Evolutionary conservation across 2,888 invertebrate genomes (phyloP), one percentile per base, ranked within the genome.

Genomic region (Caenorhabditis becei): DNA sequence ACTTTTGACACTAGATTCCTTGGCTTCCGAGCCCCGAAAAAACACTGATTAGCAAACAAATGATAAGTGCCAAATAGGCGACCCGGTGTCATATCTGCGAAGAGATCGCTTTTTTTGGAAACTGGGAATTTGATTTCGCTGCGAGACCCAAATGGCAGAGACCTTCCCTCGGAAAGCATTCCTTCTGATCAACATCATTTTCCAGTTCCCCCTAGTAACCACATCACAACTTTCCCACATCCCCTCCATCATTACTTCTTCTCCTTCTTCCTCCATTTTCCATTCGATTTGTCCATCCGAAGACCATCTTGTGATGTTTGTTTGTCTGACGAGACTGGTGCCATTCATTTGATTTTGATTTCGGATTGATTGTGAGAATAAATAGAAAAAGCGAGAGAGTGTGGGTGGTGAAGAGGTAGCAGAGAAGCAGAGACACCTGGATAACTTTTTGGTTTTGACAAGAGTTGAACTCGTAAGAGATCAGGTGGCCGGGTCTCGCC

Each of bases 331-430:
- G 18, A 24, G 4, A 32, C 32, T 23, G 24, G 16, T 49, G 26
- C 28, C 44, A 2, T 28, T n/a, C 24, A 8, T 20, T 54, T 54
- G 35, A 47, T 65, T 74, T 74, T 59, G 66, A 65, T 74, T 74
- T 66, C 28, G 59, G 51, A 65, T 61, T 66, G 66, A 62, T 20
- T 41, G 8, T 16, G 44, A 74, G 59, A 65, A 74, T 66, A 74
- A 74, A 74, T 53, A 74, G 59, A 66, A 32, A 63, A 63, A 32
- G 54, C 23, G 47, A 47, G 58, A 58, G n/a, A 32, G 20, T 35
- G 51, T n/a, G 23, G n/a, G n/a, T 16, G 4, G 32, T 7, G 4
- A 32, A 32, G n/a, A n/a, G n/a, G n/a, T n/a, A n/a, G n/a, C n/a
- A n/a, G 32, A 32, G 32, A 32, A 4, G 32, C 32, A 32, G 32